Evolutionary conservation across 2,113 vertebrate genomes (phyloP), one percentile per base, ranked within the genome.

Genomic region (Aspiorhynchus laticeps): DNA sequence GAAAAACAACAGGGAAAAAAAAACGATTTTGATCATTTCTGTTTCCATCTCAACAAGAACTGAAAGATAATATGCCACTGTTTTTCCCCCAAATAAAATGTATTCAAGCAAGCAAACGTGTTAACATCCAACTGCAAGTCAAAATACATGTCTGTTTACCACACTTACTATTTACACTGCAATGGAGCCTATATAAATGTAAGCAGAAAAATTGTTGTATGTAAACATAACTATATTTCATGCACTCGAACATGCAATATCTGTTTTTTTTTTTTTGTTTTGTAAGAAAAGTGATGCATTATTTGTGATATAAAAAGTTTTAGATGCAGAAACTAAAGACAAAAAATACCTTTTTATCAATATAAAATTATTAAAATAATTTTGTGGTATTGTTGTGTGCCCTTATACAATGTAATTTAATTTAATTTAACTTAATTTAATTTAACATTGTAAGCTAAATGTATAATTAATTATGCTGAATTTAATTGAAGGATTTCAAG

Each of bases 161-260:
- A 26, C n/a, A 46, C 21, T 4, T 11, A 24, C 33, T 26, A 26
- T 80, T 63, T 41, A 10, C n/a, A 65, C 36, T 28, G 59, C 21
- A 65, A 19, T 0, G 1, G 79, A 65, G 36, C 38, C 14, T 19
- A 26, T n/a, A 9, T 24, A 41, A 24, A 33, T 63, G 56, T 43
- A 67, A 81, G 38, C 59, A 65, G 36, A 46, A 81, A 46, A 61
- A 14, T 5, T 80, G 53, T 63, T 80, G 33, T 26, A 41, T 80
- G 56, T 67, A 67, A 81, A 46, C 36, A 81, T 24, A 31, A 11
- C 43, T 51, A 19, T 80, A 24, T 56, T 19, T 21, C 75, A 2
- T 7, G 14, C 26, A 79, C 19, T 7, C 11, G 8, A 65, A 43
- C 79, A 63, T 24, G 4, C 11, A 41, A 28, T 10, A 17, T 10